Evolutionary conservation across 2,888 invertebrate species (phyloP), one percentile per base, ranked within the genome.

Genomic region (Biston betularia): DNA sequence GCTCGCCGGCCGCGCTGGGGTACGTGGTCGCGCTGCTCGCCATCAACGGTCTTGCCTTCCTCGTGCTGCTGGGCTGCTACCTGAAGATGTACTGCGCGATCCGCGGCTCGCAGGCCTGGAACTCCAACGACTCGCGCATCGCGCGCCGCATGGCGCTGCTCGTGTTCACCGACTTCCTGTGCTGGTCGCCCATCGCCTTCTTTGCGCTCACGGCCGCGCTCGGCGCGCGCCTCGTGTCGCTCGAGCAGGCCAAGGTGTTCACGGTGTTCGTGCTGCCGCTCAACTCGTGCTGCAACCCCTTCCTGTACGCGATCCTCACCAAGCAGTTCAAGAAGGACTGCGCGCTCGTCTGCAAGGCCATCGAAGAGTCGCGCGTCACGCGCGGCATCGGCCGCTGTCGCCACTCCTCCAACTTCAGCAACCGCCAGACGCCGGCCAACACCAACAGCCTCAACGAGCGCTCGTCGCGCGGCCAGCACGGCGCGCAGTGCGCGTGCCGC

Each of bases 241-340:
- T 99, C 69, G 98, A 99, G 86, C 98, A 98, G 90, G 99, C 99
- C 54, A 99, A 99, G 94, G 96, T 98, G 76, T 98, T 98, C 86
- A 98, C 98, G 2, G 98, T 99, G 48, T 99, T 99, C 87, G 97
- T 99, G 63, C 94, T 99, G 77, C 99, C 99, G 1, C 93, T 99
- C 71, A 99, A 99, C 90, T 98, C 98, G 12, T 99, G 99, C 89
- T 98, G 99, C 91, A 99, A 99, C 92, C 99, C 99, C 0, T 99
- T 99, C 88, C 95, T 99, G 38, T 99, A 99, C 88, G 99, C 99
- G 58, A 99, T 99, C 77, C 96, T 99, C 81, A 99, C 99, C 8
- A 99, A 99, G 86, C 98, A 99, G 88, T 99, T 99, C 89, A 99
- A 99, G 90, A 98, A 98, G 90, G 99, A 99, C 92, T 99, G 99